These are phyloP conservation scores for Cataglyphis albicans DNA, from an alignment of 2,888 invertebrate genomes.

Conservation along the genomic window DNA sequence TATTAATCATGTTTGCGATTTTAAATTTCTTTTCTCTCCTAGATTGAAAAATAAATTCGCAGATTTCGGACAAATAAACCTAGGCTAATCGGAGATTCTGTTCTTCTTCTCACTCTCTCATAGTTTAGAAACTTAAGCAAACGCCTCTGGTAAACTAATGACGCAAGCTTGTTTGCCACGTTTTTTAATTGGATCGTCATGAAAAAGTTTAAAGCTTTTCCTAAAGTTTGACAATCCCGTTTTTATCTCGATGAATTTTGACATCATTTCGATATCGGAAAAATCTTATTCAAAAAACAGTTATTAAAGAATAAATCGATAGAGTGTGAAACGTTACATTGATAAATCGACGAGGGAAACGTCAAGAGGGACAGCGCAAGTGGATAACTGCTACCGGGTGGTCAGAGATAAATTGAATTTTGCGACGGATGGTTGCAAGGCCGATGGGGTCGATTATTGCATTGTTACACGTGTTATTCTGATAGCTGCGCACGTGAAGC, in stretches of 20 bases:
- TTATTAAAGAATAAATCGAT: not conserved
- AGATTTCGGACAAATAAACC: slow-evolving; percentile 1
- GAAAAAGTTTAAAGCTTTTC: slow-evolving; percentile 66
- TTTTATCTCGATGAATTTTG: slow-evolving; percentile 16
- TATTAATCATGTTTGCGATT: slow-evolving; percentile 12
- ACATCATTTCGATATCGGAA: not conserved
- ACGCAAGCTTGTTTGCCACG: slow-evolving; percentile 58
- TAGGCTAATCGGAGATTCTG: slow-evolving; percentile 30
- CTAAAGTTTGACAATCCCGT: slow-evolving; percentile 23
- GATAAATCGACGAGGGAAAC: not conserved
- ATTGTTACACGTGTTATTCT: slow-evolving; percentile 45
- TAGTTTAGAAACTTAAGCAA: slow-evolving; percentile 54
- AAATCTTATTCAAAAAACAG: not conserved
- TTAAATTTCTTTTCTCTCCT: slow-evolving; percentile 6
- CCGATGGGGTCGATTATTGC: slow-evolving; percentile 44
- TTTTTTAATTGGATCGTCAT: slow-evolving; percentile 73
- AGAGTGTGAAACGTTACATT: slow-evolving; percentile 5
- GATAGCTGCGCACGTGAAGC: slow-evolving; percentile 33
- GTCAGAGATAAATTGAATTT: slow-evolving; percentile 55
- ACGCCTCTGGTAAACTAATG: slow-evolving; percentile 70
- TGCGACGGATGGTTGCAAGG: slow-evolving; percentile 51
- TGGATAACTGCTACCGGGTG: slow-evolving; percentile 49
- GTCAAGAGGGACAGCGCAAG: slow-evolving; percentile 29
- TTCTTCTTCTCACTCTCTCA: slow-evolving; percentile 15
- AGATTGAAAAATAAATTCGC: slow-evolving; percentile 12